phyloP scores from a whole-genome alignment of 2,797 vertebrate genomes.

The Eidolon dupreanum region DNA sequence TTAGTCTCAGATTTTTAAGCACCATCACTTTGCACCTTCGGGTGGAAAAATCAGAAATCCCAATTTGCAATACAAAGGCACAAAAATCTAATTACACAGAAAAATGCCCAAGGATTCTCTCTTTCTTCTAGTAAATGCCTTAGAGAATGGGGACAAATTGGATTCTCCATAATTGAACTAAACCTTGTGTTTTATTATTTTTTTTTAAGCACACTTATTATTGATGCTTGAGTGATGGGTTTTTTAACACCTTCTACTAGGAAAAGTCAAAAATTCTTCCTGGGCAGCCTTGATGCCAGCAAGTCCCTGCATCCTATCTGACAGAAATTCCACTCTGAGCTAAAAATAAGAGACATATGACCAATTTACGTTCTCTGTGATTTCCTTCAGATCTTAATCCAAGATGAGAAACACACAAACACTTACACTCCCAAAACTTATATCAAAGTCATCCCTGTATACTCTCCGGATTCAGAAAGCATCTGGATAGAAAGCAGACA shows the following conservation, averaged over 20 bases:
- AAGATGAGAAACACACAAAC: conserved; percentile 13
- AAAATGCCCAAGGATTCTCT: conserved; percentile 65
- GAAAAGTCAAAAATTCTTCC: conserved; percentile 24
- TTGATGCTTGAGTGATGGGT: background rate
- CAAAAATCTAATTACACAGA: conserved; percentile 75
- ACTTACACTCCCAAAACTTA: background rate
- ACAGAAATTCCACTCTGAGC: background rate
- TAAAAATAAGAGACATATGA: conserved; percentile 26
- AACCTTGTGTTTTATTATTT: background rate
- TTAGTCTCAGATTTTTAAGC: conserved; percentile 9
- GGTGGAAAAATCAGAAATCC: conserved; percentile 51
- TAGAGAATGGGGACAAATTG: conserved; percentile 71
- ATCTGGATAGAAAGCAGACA: conserved; percentile 20
- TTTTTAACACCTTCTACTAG: background rate
- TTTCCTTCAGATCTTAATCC: conserved; percentile 42
- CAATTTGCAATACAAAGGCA: conserved; percentile 61
- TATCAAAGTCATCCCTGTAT: background rate
- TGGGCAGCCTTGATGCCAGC: background rate
- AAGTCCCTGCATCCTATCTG: background rate
- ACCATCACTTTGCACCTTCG: conserved; percentile 1
- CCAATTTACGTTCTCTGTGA: conserved; percentile 14
- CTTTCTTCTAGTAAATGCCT: conserved; percentile 62
- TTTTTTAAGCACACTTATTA: conserved; percentile 45
- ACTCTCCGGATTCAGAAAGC: background rate
- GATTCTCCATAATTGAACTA: conserved; percentile 68